Evolutionary conservation across 2,797 vertebrate genomes (phyloP), one percentile per base, ranked within the genome.

Genomic region (Margarornis squamiger): DNA sequence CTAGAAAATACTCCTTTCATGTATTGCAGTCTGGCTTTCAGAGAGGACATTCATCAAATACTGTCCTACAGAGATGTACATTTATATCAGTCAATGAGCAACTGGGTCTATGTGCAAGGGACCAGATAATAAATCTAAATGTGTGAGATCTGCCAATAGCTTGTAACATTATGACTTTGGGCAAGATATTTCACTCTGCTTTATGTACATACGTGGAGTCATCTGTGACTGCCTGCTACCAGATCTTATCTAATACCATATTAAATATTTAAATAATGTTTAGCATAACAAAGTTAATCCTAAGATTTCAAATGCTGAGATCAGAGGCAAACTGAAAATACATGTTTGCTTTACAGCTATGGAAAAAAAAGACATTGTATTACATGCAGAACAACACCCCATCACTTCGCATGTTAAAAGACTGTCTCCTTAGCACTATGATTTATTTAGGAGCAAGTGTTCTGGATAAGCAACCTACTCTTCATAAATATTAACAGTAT

Each of bases 401-500:
- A 70, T 32, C 29, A 49, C 29, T 91, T 78, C 4, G 2, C 9
- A 32, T 55, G 17, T 26, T 74, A 52, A 80, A 92, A 88, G 43
- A 66, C 29, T 59, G 24, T 5, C 26, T 68, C 22, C 62, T 88
- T 63, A 92, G 49, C 11, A 36, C 12, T 32, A 39, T 74, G 43
- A 82, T 93, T 95, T 85, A 63, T 88, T 92, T 74, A 85, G 83
- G 94, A 90, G 70, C 13, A 80, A 90, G 70, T 29, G 9, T 58
- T 88, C 71, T 63, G 52, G 20, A 81, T 86, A 92, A 90, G 30
- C 74, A 94, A 62, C 11, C 32, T 7, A n/a, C 30, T 76, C 58
- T 81, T 82, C 88, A 78, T 86, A 67, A 91, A 90, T 88, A 94
- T 85, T 92, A 94, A 73, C 41, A 85, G 5, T 52, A 93, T 79